phyloP scores from a whole-genome alignment of 2,888 invertebrate genomes.

The Linnaemya vulpina region DNA sequence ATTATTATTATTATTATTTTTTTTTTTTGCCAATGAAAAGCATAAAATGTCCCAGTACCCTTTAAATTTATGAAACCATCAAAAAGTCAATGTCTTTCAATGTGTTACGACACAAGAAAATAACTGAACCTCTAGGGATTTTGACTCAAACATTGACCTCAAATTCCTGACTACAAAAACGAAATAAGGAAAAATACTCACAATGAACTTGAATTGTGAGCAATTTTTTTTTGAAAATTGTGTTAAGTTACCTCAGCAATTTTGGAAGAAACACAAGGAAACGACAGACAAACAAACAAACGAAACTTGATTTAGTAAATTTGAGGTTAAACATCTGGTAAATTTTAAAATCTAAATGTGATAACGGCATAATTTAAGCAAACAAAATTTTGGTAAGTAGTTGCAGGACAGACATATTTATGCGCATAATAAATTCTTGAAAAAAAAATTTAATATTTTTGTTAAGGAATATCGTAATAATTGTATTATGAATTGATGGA shows the following conservation, averaged over 20 bases:
- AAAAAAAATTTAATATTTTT: slow-evolving; percentile 24
- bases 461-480: slow-evolving; percentile 55
- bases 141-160: slow-evolving; percentile 54
- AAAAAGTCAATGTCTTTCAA: slow-evolving; percentile 3
- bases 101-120: slow-evolving; percentile 27
- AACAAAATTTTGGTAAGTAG: slow-evolving; percentile 26
- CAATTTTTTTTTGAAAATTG: slow-evolving; percentile 37
- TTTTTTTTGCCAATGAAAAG: not conserved
- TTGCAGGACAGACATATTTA: slow-evolving; percentile 52
- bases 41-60: not conserved
- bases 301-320: slow-evolving; percentile 64
- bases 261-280: not conserved
- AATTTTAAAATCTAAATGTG: slow-evolving; percentile 51
- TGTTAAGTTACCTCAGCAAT: slow-evolving; percentile 29
- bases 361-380: slow-evolving; percentile 55
- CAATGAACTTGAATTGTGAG: slow-evolving; percentile 64
- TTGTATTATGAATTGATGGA: slow-evolving; percentile 54
- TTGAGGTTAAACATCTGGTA: slow-evolving; percentile 69
- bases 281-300: not conserved
- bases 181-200: slow-evolving; percentile 15
- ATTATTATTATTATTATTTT: not conserved
- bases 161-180: slow-evolving; percentile 6
- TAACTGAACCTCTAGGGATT: slow-evolving; percentile 53
- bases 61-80: not conserved
- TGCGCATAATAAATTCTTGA: slow-evolving; percentile 62